Percentiles rank a stretch among this genome's conserved stretches.
phyloP scores from a whole-genome alignment of 2,888 invertebrate genomes.

The Temnothorax unifasciatus region DNA sequence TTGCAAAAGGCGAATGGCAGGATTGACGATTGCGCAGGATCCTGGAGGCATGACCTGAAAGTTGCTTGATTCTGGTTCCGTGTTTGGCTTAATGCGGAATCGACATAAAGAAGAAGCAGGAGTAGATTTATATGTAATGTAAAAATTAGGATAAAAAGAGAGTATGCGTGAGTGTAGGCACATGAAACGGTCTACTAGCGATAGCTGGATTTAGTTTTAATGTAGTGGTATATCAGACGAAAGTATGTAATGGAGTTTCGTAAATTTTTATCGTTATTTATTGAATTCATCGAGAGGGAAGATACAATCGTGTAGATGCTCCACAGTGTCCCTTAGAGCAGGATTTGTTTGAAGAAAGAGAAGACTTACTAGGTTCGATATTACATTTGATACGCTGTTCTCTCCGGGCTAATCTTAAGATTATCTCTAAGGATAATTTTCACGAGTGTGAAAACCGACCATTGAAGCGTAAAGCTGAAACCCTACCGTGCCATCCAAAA shows the following conservation, averaged over 20 bases:
- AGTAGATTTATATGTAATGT: neutral
- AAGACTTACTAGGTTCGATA: conserved; percentile 17
- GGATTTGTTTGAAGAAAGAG: neutral
- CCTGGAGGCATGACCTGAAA: neutral
- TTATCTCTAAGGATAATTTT: conserved; percentile 26
- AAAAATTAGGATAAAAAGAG: conserved; percentile 1
- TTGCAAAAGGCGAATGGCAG: neutral
- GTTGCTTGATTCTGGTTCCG: neutral
- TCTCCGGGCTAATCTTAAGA: conserved; percentile 22
- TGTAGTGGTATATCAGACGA: conserved; percentile 5
- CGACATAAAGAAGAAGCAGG: neutral
- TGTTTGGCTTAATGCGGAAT: neutral
- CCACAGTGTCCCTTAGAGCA: neutral
- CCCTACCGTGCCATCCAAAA: conserved; percentile 30
- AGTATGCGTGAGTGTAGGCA: neutral
- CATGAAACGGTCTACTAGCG: neutral
- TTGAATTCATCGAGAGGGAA: conserved; percentile 9
- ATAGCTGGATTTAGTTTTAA: conserved; percentile 24
- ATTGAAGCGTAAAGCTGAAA: conserved; percentile 20
- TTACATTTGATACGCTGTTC: conserved; percentile 2
- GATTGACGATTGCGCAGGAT: conserved; percentile 1
- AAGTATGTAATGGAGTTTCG: conserved; percentile 11
- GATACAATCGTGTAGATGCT: neutral
- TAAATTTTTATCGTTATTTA: conserved; percentile 32
- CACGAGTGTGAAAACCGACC: neutral